Conservation (phyloP, 2,797 vertebrate genomes). For the Peromyscus eremicus region DNA sequence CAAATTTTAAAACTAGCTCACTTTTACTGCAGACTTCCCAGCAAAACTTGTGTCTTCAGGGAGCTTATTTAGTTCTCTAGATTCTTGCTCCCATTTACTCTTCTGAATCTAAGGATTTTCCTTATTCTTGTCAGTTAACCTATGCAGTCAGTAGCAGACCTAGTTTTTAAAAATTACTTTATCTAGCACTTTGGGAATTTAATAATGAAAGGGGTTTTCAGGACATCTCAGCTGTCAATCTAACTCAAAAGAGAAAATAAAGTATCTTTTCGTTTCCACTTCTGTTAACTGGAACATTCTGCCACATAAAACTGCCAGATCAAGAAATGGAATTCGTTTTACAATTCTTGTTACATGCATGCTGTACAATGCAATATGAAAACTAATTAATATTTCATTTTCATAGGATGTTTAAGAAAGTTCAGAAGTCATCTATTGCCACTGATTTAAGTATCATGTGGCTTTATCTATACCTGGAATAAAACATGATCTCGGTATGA, state of each 20-base stretch:
- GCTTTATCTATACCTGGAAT: constrained; percentile 3
- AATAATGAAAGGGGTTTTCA: constrained; percentile 37
- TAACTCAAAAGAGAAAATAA: constrained; percentile 15
- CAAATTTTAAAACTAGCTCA: background rate
- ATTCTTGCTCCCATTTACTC: constrained; percentile 15
- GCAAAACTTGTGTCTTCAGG: background rate
- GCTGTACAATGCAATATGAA: constrained; percentile 10
- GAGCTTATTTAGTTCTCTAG: background rate
- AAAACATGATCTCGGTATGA: constrained; percentile 1
- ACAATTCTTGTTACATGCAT: background rate
- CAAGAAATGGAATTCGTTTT: background rate
- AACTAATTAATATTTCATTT: constrained; percentile 1
- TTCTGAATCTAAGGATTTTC: background rate
- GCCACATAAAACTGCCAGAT: constrained; percentile 32
- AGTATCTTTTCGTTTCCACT: constrained; percentile 36
- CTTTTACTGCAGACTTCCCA: background rate
- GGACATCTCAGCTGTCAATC: constrained; percentile 1
- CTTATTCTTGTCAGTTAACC: constrained; percentile 7
- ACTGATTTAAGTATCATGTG: background rate
- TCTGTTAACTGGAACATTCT: constrained; percentile 27
- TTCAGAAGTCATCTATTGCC: background rate
- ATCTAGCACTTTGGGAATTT: constrained; percentile 2
- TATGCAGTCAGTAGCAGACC: background rate
- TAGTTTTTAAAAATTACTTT: constrained; percentile 1
- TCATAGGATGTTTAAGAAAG: background rate